phyloP scores from a whole-genome alignment of 2,888 invertebrate species.

The Oscheius sp. region DNA sequence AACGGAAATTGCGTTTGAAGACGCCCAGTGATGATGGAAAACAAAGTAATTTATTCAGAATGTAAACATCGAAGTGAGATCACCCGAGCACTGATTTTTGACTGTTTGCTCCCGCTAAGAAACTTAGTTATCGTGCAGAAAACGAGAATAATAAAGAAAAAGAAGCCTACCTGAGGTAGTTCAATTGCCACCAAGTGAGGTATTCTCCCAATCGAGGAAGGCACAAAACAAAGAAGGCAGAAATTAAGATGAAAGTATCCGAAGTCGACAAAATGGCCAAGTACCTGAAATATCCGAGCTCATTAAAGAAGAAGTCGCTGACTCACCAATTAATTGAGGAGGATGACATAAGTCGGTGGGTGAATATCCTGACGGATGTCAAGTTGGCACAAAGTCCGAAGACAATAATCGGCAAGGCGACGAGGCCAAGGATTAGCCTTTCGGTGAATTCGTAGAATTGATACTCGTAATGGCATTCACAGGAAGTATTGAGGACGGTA shows the following conservation, averaged over 20 bases:
- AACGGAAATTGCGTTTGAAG: too few relatives aligned
- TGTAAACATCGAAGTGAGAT: too few relatives aligned
- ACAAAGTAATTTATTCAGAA: too few relatives aligned
- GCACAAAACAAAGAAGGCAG: slow-evolving; percentile 68
- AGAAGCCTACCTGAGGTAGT: slow-evolving; percentile 59
- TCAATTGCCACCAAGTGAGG: slow-evolving; percentile 60
- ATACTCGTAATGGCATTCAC: slow-evolving; percentile 64
- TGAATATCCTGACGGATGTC: slow-evolving; percentile 66
- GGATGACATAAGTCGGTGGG: slow-evolving; percentile 63
- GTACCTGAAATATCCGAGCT: slow-evolving; percentile 59
- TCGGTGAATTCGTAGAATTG: slow-evolving; percentile 63
- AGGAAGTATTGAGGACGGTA: slow-evolving; percentile 55
- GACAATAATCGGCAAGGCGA: slow-evolving; percentile 63
- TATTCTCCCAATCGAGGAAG: slow-evolving; percentile 68
- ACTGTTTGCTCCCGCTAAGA: neutral
- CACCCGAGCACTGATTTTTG: too few relatives aligned
- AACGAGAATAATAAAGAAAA: too few relatives aligned
- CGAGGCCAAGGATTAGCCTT: slow-evolving; percentile 57
- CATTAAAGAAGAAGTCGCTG: neutral
- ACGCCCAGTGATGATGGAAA: too few relatives aligned
- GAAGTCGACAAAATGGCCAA: slow-evolving; percentile 65
- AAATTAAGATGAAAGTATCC: slow-evolving; percentile 65
- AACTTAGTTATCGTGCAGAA: too few relatives aligned
- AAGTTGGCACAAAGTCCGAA: slow-evolving; percentile 66
- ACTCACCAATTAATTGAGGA: slow-evolving; percentile 70